A percentile compares a stretch with the other conserved stretches of the same genome.
These are phyloP conservation scores for Hypothenemus hampei DNA, from an alignment of 1,140 invertebrate species.

Conservation along the genomic window DNA sequence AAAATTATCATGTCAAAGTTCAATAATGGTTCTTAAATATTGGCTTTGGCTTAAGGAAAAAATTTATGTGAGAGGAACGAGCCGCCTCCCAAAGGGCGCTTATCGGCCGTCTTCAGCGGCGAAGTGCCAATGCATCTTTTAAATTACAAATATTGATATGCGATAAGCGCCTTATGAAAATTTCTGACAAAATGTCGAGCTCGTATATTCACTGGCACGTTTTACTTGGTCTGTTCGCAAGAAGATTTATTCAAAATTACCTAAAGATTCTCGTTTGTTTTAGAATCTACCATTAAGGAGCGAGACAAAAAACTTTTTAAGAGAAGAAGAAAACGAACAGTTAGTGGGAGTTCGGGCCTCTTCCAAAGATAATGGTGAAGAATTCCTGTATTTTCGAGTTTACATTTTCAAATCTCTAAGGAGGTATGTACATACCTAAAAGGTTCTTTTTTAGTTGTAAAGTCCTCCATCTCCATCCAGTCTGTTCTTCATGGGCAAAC, in stretches of 20 bases:
- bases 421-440: no score
- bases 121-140: constrained; percentile 38
- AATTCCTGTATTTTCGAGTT: no score
- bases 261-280: no score
- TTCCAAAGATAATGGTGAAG: no score
- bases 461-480: neutral
- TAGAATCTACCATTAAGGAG: no score
- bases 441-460: no score
- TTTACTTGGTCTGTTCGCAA: no score
- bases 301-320: no score
- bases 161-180: constrained; percentile 44
- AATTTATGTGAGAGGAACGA: constrained; percentile 22
- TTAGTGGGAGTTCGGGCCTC: no score
- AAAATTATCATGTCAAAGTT: constrained; percentile 28
- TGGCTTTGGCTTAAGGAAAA: constrained; percentile 22
- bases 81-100: constrained; percentile 3
- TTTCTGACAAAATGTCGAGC: constrained; percentile 41
- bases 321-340: no score
- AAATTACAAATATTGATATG: constrained; percentile 46
- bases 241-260: no score
- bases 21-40: constrained; percentile 21
- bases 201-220: constrained; percentile 43
- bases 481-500: neutral
- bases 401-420: no score
- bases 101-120: constrained; percentile 24